Conservation (phyloP, 2,113 vertebrate species). For the Phyllopteryx taeniolatus region DNA sequence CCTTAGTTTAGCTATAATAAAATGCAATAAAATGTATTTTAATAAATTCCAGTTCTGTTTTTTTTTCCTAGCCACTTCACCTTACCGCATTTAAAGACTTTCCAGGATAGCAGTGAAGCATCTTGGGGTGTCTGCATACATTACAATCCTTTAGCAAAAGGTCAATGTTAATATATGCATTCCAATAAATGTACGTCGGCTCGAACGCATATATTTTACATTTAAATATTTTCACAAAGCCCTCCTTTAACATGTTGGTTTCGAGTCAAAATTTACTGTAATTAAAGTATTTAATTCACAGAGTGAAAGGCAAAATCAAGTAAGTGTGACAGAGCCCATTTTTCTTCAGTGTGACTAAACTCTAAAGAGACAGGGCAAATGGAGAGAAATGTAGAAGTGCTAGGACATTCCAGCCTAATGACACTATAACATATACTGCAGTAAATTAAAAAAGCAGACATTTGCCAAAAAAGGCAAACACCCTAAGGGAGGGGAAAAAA, state of each 20-base stretch:
- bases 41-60: not conserved
- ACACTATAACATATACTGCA: not conserved
- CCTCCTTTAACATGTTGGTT: not conserved
- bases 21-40: conserved; percentile 25
- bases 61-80: not conserved
- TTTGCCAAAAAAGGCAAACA: not conserved
- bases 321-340: not conserved
- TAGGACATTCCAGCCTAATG: not conserved
- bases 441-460: conserved; percentile 3
- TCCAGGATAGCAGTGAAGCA: conserved; percentile 8
- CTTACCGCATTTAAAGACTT: not conserved
- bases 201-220: conserved; percentile 1
- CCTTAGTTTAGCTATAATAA: conserved; percentile 6
- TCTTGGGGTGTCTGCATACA: conserved; percentile 29
- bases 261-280: not conserved
- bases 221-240: not conserved
- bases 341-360: not conserved
- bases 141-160: conserved; percentile 42
- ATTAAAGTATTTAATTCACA: not conserved
- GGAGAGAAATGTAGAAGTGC: not conserved
- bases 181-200: not conserved
- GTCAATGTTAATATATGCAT: conserved; percentile 35
- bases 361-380: not conserved
- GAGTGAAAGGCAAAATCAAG: not conserved
- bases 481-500: not conserved